Evolutionary conservation across 2,113 vertebrate species (phyloP).

Genomic region (Mus spicilegus): DNA sequence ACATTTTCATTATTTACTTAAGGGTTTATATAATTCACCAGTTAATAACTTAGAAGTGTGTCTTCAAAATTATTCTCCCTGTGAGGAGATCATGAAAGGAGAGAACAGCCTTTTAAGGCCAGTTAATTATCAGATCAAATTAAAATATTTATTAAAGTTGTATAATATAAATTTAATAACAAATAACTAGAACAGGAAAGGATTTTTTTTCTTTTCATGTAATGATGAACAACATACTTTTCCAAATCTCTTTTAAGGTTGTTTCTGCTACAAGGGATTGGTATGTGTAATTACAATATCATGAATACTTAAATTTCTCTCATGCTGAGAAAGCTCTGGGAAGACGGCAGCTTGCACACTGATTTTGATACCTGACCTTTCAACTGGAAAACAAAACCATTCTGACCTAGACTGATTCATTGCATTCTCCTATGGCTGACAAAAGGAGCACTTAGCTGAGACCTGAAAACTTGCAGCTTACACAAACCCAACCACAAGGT

Average conservation of each 20-base stretch:
- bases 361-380: conserved; percentile 66
- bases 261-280: conserved; percentile 35
- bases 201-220: neutral
- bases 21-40: conserved; percentile 59
- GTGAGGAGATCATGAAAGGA: conserved; percentile 26
- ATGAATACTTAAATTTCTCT: conserved; percentile 76
- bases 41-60: conserved; percentile 65
- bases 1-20: conserved; percentile 70
- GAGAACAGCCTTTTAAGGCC: conserved; percentile 34
- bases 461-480: conserved; percentile 23
- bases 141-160: conserved; percentile 71
- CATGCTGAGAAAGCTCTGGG: conserved; percentile 32
- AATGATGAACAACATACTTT: conserved; percentile 54
- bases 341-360: conserved; percentile 67
- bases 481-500: neutral
- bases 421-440: conserved; percentile 36
- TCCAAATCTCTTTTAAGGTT: conserved; percentile 48
- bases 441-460: conserved; percentile 43
- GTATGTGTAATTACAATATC: conserved; percentile 61
- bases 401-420: conserved; percentile 1
- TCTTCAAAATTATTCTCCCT: conserved; percentile 65
- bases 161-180: conserved; percentile 57
- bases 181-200: conserved; percentile 56
- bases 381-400: conserved; percentile 70
- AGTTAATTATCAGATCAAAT: conserved; percentile 65